phyloP scores from a whole-genome alignment of 2,888 invertebrate species.

The Acanthosoma haemorrhoidale region DNA sequence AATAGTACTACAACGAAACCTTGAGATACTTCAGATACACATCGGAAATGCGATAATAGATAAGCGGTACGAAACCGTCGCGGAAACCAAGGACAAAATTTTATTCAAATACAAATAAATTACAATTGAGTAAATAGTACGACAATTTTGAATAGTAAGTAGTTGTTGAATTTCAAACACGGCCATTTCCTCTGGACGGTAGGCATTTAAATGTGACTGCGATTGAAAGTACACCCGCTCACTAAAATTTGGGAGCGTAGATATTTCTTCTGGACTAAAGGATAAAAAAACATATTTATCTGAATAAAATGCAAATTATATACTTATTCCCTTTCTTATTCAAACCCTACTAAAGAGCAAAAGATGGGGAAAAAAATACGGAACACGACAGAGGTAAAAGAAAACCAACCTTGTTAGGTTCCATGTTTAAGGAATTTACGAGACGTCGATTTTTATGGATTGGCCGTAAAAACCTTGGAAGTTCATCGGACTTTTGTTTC shows the following conservation, averaged over 20 bases:
- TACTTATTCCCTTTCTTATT: slow-evolving; percentile 8
- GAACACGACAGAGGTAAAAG: background rate
- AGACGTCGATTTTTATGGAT: slow-evolving; percentile 20
- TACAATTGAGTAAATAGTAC: too few species aligned
- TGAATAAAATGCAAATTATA: background rate
- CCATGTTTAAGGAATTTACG: slow-evolving; percentile 26
- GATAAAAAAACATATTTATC: background rate
- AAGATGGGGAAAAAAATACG: background rate
- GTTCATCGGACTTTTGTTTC: slow-evolving; percentile 26
- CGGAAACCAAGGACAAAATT: too few species aligned
- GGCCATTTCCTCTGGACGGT: too few species aligned
- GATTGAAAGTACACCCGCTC: background rate
- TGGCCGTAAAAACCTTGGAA: slow-evolving; percentile 18
- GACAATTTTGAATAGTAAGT: too few species aligned
- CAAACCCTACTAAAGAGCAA: slow-evolving; percentile 5
- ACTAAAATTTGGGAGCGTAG: background rate
- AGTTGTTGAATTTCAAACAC: too few species aligned
- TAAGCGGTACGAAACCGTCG: too few species aligned
- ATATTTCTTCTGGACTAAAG: background rate
- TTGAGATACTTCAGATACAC: too few species aligned
- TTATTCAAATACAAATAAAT: too few species aligned
- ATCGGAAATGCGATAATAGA: too few species aligned
- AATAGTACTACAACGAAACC: too few species aligned
- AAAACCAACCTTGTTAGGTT: slow-evolving; percentile 21
- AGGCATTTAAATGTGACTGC: background rate